Percentiles rank a stretch among this genome's conserved stretches.
Conservation (phyloP, 1,140 invertebrate genomes). For the Heliconius nattereri region DNA sequence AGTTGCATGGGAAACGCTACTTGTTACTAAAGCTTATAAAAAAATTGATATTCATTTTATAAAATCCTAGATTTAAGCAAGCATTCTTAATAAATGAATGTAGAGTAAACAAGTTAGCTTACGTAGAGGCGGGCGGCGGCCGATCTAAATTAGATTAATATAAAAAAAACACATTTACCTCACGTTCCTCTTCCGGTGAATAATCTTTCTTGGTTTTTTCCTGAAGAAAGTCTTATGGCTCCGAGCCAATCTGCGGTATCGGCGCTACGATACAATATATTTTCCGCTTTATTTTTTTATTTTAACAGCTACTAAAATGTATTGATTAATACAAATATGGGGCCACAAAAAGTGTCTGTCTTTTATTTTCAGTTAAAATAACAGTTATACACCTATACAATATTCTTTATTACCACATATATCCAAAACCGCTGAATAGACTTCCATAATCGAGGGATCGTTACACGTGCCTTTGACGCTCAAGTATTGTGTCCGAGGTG, state of each 20-base stretch:
- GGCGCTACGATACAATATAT: background rate
- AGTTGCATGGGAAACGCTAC: too few species aligned
- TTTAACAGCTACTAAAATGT: background rate
- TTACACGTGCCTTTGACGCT: too few species aligned
- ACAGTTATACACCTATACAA: too few species aligned
- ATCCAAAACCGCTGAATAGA: too few species aligned
- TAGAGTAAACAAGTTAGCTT: background rate
- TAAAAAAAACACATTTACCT: conserved; percentile 4
- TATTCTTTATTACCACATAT: too few species aligned
- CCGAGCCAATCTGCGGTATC: background rate
- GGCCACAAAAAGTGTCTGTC: too few species aligned
- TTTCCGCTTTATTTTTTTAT: background rate
- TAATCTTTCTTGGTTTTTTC: background rate
- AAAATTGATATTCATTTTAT: background rate
- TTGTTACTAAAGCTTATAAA: background rate
- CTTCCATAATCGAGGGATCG: too few species aligned
- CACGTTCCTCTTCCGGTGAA: background rate
- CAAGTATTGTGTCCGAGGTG: too few species aligned
- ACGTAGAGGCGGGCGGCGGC: background rate
- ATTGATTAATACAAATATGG: background rate
- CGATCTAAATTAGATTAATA: background rate
- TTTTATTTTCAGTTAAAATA: too few species aligned
- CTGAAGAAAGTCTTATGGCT: background rate
- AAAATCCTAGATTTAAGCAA: background rate
- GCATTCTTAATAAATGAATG: background rate